These are phyloP conservation scores for Leptodirus hochenwartii DNA, from an alignment of 2,888 invertebrate species.

Conservation along the genomic window DNA sequence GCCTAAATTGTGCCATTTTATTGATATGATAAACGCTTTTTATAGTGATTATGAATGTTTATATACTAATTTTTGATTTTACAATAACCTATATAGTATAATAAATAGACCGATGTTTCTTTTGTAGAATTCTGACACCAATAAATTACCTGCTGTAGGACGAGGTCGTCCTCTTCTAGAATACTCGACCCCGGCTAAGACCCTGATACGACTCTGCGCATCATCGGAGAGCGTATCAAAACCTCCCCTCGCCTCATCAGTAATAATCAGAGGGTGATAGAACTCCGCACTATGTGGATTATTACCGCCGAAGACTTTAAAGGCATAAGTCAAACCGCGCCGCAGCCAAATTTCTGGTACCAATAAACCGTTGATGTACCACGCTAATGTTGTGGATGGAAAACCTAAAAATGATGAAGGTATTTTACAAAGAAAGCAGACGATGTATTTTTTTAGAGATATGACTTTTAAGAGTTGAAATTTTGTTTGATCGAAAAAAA, in stretches of 20 bases:
- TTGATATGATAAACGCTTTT: too few species aligned
- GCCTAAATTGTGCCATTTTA: too few species aligned
- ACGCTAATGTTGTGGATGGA: conserved; percentile 55
- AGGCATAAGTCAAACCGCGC: conserved; percentile 68
- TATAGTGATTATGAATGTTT: too few species aligned
- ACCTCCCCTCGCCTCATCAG: conserved; percentile 69
- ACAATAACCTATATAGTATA: too few species aligned
- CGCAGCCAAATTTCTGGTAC: conserved; percentile 76
- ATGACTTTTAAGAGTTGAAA: too few species aligned
- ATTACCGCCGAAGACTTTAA: conserved; percentile 67
- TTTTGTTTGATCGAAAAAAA: too few species aligned
- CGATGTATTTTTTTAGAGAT: too few species aligned
- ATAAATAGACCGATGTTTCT: too few species aligned
- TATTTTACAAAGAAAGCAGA: conserved; percentile 4
- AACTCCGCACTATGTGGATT: conserved; percentile 70
- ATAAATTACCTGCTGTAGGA: conserved; percentile 56
- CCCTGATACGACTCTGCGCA: conserved; percentile 50
- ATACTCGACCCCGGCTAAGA: conserved; percentile 62
- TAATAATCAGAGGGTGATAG: conserved; percentile 82
- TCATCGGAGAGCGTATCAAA: conserved; percentile 54
- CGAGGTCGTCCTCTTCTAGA: conserved; percentile 66
- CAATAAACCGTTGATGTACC: conserved; percentile 85
- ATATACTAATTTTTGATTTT: too few species aligned
- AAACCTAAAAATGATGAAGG: conserved; percentile 29
- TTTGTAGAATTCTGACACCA: too few species aligned